Evolutionary conservation across 2,113 vertebrate genomes (phyloP), one percentile per base, ranked within the genome.

Genomic region (Cheilinus undulatus): DNA sequence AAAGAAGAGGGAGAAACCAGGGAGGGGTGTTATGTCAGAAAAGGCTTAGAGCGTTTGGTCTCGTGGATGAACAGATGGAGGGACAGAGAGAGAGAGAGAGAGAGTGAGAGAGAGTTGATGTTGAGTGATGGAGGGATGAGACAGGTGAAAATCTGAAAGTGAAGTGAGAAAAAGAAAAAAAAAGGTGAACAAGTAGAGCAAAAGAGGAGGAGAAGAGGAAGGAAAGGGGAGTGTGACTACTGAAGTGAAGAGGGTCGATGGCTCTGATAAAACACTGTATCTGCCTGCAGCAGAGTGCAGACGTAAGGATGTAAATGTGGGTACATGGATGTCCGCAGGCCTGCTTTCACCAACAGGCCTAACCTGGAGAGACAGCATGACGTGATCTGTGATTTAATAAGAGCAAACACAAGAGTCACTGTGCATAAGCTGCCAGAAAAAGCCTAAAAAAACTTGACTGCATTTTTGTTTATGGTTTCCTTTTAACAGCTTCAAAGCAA

Each of bases 11-110:
- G 62, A 61, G 30, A 27, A 46, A 48, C 26, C 46, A 26, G 34
- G 51, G 57, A 58, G 60, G 61, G 40, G 70, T 68, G 70, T 82
- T 80, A 86, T 85, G 78, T 88, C 83, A 82, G 61, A 46, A 51
- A 58, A 69, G 46, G 80, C 79, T 82, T 71, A 52, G 64, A 60
- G 69, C 60, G 51, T 66, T 52, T 57, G 24, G 79, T 79, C 73
- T 74, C 45, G 51, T 53, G 66, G 10, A 4, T 59, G 76, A 69
- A 70, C 62, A 76, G 65, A 83, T 71, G 80, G 67, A 72, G 49
- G 64, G 26, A 36, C 42, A 43, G 65, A 42, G 20, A 56, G 61
- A 57, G 50, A 40, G 58, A 40, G 67, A 45, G 32, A 40, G 52
- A 54, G 66, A 50, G 56, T 38, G 60, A n/a, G n/a, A 40, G 58